phyloP scores from a whole-genome alignment of 1,140 invertebrate genomes.

The Diabrotica virgifera region DNA sequence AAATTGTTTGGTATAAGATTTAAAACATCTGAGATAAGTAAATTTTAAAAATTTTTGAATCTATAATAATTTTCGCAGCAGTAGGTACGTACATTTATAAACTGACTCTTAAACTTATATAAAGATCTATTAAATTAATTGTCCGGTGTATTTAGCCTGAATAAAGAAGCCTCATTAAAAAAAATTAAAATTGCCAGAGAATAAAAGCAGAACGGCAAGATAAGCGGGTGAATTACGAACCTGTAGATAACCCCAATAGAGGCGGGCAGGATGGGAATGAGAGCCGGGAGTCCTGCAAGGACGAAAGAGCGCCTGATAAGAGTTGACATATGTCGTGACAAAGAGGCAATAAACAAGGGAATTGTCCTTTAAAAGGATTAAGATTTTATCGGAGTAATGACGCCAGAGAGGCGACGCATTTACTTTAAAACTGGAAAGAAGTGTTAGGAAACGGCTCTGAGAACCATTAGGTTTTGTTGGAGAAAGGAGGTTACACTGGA shows the following conservation, averaged over 20 bases:
- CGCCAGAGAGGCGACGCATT: conserved; percentile 5
- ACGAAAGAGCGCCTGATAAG: conserved; percentile 10
- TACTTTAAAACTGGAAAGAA: neutral
- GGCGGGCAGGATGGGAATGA: conserved; percentile 1
- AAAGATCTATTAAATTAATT: too few species aligned
- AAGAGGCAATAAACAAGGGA: conserved; percentile 24
- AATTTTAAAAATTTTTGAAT: too few species aligned
- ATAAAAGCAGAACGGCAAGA: neutral
- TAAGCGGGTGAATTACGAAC: neutral
- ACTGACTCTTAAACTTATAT: too few species aligned
- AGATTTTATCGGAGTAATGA: conserved; percentile 18
- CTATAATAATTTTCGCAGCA: too few species aligned
- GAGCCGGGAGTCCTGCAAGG: neutral
- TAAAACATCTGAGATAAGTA: too few species aligned
- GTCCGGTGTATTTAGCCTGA: too few species aligned
- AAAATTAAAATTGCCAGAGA: neutral
- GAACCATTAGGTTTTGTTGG: too few species aligned
- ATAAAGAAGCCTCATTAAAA: neutral
- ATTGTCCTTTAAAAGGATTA: conserved; percentile 15
- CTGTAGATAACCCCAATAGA: neutral
- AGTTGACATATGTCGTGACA: conserved; percentile 27
- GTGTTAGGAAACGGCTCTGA: neutral
- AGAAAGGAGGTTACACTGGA: too few species aligned
- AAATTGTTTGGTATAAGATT: too few species aligned
- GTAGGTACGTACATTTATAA: too few species aligned